These are phyloP conservation scores for Heliconius ismenius DNA, from an alignment of 2,888 invertebrate species.

Conservation along the genomic window DNA sequence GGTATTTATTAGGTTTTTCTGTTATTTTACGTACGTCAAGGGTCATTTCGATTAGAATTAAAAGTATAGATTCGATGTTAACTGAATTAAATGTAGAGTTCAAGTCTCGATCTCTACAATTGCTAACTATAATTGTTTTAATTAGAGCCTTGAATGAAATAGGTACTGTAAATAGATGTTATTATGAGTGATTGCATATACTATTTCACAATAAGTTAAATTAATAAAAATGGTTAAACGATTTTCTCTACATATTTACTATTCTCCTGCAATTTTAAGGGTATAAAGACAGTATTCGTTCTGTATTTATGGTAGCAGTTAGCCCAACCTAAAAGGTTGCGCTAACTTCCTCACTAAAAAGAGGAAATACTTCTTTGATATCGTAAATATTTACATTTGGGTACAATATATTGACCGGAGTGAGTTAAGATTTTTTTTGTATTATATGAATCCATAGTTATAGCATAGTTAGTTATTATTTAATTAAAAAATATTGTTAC, in stretches of 20 bases:
- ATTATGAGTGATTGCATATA: background rate
- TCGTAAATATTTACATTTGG: too few relatives aligned
- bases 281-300: background rate
- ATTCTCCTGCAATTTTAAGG: too few relatives aligned
- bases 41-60: constrained; percentile 7
- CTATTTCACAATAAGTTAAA: background rate
- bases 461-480: too few relatives aligned
- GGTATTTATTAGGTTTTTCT: background rate
- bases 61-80: background rate
- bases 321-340: too few relatives aligned
- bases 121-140: constrained; percentile 15
- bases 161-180: constrained; percentile 6
- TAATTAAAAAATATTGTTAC: too few relatives aligned
- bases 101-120: constrained; percentile 17
- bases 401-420: too few relatives aligned
- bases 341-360: too few relatives aligned
- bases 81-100: constrained; percentile 2
- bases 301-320: background rate
- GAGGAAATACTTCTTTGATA: too few relatives aligned
- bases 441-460: too few relatives aligned
- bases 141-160: constrained; percentile 6
- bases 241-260: too few relatives aligned
- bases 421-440: too few relatives aligned
- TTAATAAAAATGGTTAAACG: background rate
- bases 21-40: background rate